These are phyloP conservation scores for Dinomys branickii DNA, from an alignment of 2,113 vertebrate species.

Conservation along the genomic window DNA sequence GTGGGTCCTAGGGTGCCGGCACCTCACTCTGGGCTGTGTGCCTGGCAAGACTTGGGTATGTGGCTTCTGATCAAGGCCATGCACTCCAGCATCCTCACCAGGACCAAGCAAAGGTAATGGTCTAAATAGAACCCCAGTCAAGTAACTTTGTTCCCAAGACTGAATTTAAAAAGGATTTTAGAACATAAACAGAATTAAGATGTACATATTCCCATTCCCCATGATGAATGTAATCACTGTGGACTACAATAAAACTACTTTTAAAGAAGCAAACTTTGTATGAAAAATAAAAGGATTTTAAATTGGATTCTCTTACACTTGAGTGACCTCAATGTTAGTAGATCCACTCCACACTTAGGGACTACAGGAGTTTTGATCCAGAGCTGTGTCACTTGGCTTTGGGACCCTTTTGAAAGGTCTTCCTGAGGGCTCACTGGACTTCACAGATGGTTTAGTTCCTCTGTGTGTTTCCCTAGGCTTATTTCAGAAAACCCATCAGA, in stretches of 20 bases:
- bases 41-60: accelerated
- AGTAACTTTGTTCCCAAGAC: neutral
- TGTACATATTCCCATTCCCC: neutral
- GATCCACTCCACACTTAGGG: neutral
- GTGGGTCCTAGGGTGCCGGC: neutral
- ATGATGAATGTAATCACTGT: neutral
- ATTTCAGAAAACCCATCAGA: conserved; percentile 88
- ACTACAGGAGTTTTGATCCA: neutral
- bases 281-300: neutral
- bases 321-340: neutral
- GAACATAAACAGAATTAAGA: neutral
- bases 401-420: accelerated
- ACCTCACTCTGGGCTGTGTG: neutral
- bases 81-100: accelerated
- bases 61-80: neutral
- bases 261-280: neutral
- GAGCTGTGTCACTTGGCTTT: accelerated
- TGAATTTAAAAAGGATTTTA: neutral
- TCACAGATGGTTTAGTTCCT: neutral
- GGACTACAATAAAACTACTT: neutral
- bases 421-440: neutral
- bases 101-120: accelerated
- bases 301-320: neutral
- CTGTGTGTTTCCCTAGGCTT: conserved; percentile 81
- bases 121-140: neutral